Evolutionary conservation across 2,888 invertebrate genomes (phyloP).

Genomic region (Exephanes ischioxanthus): DNA sequence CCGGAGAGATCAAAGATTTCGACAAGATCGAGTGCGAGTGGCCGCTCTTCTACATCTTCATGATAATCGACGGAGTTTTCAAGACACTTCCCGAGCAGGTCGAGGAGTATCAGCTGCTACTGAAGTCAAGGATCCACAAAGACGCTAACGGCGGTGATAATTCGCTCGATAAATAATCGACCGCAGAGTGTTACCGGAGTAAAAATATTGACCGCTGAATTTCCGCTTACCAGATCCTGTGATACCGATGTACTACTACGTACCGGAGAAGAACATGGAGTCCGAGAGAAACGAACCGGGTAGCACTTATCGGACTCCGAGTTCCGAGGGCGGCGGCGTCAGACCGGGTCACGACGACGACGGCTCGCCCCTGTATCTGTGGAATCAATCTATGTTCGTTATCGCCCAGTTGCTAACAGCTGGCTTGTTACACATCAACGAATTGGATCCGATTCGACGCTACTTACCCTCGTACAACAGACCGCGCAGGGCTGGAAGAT

Average conservation of each 20-base stretch:
- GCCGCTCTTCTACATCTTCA: constrained; percentile 97
- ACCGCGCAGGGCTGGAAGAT: constrained; percentile 95
- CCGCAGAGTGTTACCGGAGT: background rate
- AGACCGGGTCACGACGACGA: constrained; percentile 75
- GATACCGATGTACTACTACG: constrained; percentile 97
- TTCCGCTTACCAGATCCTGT: constrained; percentile 90
- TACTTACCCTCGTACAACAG: constrained; percentile 98
- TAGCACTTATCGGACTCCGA: constrained; percentile 88
- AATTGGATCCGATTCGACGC: constrained; percentile 97
- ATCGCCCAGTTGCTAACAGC: constrained; percentile 96
- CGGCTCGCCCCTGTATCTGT: constrained; percentile 84
- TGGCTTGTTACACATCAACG: constrained; percentile 95
- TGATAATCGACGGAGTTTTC: constrained; percentile 98
- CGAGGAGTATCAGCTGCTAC: constrained; percentile 94
- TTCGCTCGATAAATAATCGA: constrained; percentile 30
- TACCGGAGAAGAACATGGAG: constrained; percentile 91
- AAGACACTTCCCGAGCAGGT: constrained; percentile 95
- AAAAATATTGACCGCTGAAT: constrained; percentile 26
- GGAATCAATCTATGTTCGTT: constrained; percentile 98
- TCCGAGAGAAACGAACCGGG: constrained; percentile 90
- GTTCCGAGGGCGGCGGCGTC: constrained; percentile 86
- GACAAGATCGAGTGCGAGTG: constrained; percentile 99
- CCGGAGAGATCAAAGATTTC: constrained; percentile 97
- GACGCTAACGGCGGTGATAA: constrained; percentile 92
- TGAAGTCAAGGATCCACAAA: constrained; percentile 92